Evolutionary conservation across 2,888 invertebrate species (phyloP).

Genomic region (Epiblema foenella): DNA sequence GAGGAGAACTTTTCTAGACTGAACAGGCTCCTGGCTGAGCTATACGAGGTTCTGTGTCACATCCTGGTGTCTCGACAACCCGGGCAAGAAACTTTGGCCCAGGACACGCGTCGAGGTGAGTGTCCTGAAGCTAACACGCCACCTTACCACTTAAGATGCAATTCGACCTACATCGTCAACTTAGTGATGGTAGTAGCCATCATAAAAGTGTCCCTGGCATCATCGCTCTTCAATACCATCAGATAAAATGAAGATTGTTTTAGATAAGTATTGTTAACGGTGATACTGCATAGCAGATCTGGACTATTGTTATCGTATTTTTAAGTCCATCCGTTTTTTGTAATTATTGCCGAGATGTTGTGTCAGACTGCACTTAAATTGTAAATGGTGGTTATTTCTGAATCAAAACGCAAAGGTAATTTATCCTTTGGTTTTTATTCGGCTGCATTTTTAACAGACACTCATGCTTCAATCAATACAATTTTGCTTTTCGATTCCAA

Average conservation of each 20-base stretch:
- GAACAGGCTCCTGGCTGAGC: conserved; percentile 83
- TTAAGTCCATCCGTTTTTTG: conserved; percentile 76
- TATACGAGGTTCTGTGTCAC: conserved; percentile 84
- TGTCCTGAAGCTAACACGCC: conserved; percentile 81
- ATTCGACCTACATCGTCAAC: conserved; percentile 85
- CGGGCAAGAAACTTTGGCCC: conserved; percentile 70
- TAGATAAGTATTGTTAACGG: conserved; percentile 81
- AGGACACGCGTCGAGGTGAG: conserved; percentile 82
- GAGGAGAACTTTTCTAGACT: conserved; percentile 85
- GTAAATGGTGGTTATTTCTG: conserved; percentile 76
- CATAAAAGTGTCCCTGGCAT: conserved; percentile 81
- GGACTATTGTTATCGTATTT: conserved; percentile 82
- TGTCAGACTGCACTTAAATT: conserved; percentile 84
- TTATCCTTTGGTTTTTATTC: conserved; percentile 59
- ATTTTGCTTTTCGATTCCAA: conserved; percentile 68
- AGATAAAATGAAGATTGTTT: conserved; percentile 77
- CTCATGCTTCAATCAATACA: conserved; percentile 58
- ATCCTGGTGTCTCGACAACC: conserved; percentile 83
- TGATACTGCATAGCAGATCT: conserved; percentile 82
- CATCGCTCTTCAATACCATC: conserved; percentile 82
- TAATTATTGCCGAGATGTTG: conserved; percentile 75
- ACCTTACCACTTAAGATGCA: conserved; percentile 85
- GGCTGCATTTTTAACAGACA: conserved; percentile 63
- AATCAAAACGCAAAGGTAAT: conserved; percentile 57
- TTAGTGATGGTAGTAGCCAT: conserved; percentile 83